Base-by-base conservation (phyloP, 2,113 vertebrate species). In the Xyrauchen texanus region DNA sequence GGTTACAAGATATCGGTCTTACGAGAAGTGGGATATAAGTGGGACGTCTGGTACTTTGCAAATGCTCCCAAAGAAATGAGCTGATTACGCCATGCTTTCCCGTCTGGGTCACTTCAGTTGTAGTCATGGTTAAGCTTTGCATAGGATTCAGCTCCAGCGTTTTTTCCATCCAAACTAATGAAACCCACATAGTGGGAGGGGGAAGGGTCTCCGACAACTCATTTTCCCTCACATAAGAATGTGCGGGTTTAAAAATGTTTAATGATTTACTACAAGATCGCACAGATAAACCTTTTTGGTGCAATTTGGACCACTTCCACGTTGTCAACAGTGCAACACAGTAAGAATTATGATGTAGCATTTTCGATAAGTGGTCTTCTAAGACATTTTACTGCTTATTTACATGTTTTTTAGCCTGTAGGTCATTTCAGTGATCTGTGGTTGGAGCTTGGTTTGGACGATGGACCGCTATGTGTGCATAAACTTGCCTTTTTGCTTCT, bases 171-270 rank as follows among this genome's bases (percentile, higher is more conserved):
- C 67, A 46, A 86, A 34, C 21, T 3, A 34, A 34, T 34, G 21
- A 34, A 34, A 85, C 68, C 77, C 76, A 75, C 68, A 73, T 62
- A 68, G 46, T 8, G 16, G 57, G 68, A 55, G 66, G 77, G 68
- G 58, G 10, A 60, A 42, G 63, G 63, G 64, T 11, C 51, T 64
- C 21, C 21, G 3, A 34, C 21, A 34, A 47, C 55, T 79, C 45
- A 44, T 69, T 85, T 80, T 83, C 65, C 66, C 44, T 60, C 68
- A 15, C 58, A 1, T 34, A 15, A 8, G 57, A 79, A 76, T 45
- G 53, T 70, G 66, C 55, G 49, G 79, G 46, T 86, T 79, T 66
- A 71, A 83, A 82, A 75, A 80, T 84, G 53, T 86, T 65, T 84
- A 84, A 86, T 84, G 64, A 82, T 77, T 76, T 67, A 72, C 67